These are phyloP conservation scores for Pseudochirops cupreus DNA, from an alignment of 2,797 vertebrate species.

Conservation along the genomic window DNA sequence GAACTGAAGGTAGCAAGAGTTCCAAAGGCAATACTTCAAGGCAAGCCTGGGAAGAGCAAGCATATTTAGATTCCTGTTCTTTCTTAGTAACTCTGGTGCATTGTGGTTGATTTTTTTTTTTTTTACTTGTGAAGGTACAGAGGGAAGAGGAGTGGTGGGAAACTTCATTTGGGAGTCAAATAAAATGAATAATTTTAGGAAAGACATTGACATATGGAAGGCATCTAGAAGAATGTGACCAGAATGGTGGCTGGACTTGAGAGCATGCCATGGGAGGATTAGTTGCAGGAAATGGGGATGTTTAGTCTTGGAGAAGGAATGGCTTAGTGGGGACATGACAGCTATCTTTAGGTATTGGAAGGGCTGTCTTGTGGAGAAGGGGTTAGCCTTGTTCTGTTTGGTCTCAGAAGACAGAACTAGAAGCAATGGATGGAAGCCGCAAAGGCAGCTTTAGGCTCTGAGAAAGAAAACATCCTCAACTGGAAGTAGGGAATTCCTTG, in stretches of 20 bases:
- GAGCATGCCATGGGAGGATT: neutral
- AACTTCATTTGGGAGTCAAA: neutral
- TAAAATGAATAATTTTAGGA: neutral
- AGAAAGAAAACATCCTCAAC: neutral
- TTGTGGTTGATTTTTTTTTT: neutral
- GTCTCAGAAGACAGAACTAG: neutral
- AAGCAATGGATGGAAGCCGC: neutral
- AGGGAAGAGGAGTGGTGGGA: neutral
- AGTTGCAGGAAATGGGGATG: neutral
- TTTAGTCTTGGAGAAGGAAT: neutral
- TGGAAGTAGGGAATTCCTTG: neutral
- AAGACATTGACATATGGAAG: neutral
- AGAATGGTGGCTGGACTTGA: neutral
- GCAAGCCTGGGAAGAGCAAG: neutral
- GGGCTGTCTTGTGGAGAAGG: neutral
- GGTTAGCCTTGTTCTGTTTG: neutral
- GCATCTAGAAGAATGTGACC: neutral
- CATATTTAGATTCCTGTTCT: constrained; percentile 56
- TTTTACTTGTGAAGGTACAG: constrained; percentile 21
- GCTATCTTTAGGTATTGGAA: neutral
- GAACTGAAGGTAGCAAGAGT: constrained; percentile 58
- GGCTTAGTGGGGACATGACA: neutral
- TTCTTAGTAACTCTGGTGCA: constrained; percentile 32
- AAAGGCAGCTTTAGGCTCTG: neutral
- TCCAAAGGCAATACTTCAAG: constrained; percentile 52